Evolutionary conservation across 2,888 invertebrate genomes (phyloP).

Genomic region (Clivina fossor): DNA sequence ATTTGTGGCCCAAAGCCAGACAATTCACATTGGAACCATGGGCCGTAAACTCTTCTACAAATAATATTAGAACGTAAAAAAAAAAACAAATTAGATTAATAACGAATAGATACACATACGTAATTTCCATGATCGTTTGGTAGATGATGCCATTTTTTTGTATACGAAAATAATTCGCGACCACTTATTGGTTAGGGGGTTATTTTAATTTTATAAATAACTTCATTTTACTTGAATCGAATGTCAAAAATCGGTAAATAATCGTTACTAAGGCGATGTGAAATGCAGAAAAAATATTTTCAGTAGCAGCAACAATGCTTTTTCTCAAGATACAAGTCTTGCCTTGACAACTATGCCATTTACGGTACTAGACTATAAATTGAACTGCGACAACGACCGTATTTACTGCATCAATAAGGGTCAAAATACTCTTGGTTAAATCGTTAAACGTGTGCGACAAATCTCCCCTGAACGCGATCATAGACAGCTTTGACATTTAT

Average conservation of each 20-base stretch:
- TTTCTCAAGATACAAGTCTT: conserved; percentile 33
- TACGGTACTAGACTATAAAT: conserved; percentile 34
- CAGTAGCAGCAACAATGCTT: conserved; percentile 28
- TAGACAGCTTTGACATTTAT: conserved; percentile 19
- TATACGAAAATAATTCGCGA: conserved; percentile 17
- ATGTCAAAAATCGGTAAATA: conserved; percentile 12
- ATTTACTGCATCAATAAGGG: conserved; percentile 31
- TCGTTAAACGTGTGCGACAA: conserved; percentile 29
- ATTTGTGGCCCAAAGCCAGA: conserved; percentile 85
- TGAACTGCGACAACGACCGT: conserved; percentile 26
- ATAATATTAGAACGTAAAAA: no score
- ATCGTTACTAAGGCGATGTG: conserved; percentile 14
- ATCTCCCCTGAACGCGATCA: no score
- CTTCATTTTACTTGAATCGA: conserved; percentile 43
- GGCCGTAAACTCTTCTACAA: conserved; percentile 84
- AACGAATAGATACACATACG: conserved; percentile 63
- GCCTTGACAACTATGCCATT: conserved; percentile 35
- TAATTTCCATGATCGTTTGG: conserved; percentile 78
- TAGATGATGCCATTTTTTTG: conserved; percentile 49
- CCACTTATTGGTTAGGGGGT: conserved; percentile 42
- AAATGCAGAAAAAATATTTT: conserved; percentile 25
- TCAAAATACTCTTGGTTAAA: conserved; percentile 32
- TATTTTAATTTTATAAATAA: conserved; percentile 46
- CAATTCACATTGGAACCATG: conserved; percentile 87
- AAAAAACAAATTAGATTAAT: no score